Percentiles rank a stretch among this genome's conserved stretches.
These are phyloP conservation scores for Phortica variegata DNA, from an alignment of 1,140 invertebrate genomes.

Conservation along the genomic window DNA sequence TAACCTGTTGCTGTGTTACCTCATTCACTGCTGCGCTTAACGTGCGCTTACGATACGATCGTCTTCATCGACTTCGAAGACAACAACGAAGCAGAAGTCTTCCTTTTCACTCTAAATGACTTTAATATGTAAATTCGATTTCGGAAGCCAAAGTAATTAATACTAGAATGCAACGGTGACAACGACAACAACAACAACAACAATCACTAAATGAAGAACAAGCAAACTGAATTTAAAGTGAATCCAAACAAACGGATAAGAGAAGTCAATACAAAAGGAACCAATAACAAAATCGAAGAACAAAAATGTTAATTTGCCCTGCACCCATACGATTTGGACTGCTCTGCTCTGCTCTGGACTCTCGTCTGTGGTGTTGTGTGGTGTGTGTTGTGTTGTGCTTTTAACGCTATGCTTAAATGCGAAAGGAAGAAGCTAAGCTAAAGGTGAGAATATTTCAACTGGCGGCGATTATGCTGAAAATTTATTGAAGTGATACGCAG, in stretches of 20 bases:
- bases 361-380: background rate
- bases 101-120: conserved; percentile 44
- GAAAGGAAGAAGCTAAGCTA: conserved; percentile 32
- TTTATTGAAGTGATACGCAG: conserved; percentile 5
- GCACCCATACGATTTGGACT: conserved; percentile 11
- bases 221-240: conserved; percentile 51
- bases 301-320: conserved; percentile 51
- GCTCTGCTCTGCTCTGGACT: background rate
- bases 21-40: conserved; percentile 22
- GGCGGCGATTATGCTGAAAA: conserved; percentile 36
- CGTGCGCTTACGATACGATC: conserved; percentile 45
- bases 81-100: background rate
- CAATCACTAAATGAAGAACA: conserved; percentile 10
- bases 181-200: conserved; percentile 8
- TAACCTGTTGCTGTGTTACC: conserved; percentile 44
- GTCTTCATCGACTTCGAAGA: conserved; percentile 13
- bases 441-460: conserved; percentile 52
- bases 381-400: background rate
- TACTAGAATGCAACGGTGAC: conserved; percentile 45
- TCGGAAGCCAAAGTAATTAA: conserved; percentile 57
- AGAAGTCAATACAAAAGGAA: conserved; percentile 31
- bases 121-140: conserved; percentile 57
- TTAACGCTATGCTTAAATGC: background rate
- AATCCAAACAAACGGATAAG: conserved; percentile 54
- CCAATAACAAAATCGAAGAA: too few relatives aligned